These are phyloP conservation scores for Girardinus metallicus DNA, from an alignment of 2,797 vertebrate species.

Conservation along the genomic window DNA sequence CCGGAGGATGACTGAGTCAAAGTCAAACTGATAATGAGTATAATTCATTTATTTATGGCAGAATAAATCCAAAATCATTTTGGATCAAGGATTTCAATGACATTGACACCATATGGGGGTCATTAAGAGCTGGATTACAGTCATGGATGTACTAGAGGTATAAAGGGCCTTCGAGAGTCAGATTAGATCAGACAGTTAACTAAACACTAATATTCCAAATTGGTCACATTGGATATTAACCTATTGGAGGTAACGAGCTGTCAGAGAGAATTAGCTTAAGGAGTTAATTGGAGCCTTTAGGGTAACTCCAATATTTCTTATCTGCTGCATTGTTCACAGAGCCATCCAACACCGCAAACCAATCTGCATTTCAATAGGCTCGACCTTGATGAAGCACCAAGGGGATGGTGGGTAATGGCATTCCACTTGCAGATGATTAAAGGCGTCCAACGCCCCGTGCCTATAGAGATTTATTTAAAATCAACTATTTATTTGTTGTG, in stretches of 20 bases:
- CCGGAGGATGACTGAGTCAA: neutral
- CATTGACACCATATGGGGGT: neutral
- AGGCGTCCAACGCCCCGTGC: conserved; percentile 32
- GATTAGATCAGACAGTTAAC: conserved; percentile 32
- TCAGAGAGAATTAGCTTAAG: conserved; percentile 43
- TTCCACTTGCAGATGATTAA: conserved; percentile 40
- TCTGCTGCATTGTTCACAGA: conserved; percentile 44
- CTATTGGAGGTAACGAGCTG: conserved; percentile 30
- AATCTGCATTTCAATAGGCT: conserved; percentile 61
- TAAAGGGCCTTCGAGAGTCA: conserved; percentile 18
- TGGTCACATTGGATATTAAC: conserved; percentile 45
- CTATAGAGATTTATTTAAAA: conserved; percentile 56
- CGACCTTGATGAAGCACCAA: conserved; percentile 52
- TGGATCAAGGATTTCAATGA: conserved; percentile 1
- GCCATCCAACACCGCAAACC: conserved; percentile 13
- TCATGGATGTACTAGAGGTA: conserved; percentile 12
- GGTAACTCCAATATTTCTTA: conserved; percentile 44
- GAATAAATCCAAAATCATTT: neutral
- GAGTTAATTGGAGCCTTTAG: conserved; percentile 56
- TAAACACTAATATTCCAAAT: conserved; percentile 38
- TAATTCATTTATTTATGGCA: conserved; percentile 7
- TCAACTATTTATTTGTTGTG: conserved; percentile 30
- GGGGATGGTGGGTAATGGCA: conserved; percentile 42
- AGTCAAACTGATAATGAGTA: conserved; percentile 6
- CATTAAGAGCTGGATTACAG: conserved; percentile 7